Base-by-base conservation (phyloP, 2,113 vertebrate genomes). In the Syngnathus floridae region DNA sequence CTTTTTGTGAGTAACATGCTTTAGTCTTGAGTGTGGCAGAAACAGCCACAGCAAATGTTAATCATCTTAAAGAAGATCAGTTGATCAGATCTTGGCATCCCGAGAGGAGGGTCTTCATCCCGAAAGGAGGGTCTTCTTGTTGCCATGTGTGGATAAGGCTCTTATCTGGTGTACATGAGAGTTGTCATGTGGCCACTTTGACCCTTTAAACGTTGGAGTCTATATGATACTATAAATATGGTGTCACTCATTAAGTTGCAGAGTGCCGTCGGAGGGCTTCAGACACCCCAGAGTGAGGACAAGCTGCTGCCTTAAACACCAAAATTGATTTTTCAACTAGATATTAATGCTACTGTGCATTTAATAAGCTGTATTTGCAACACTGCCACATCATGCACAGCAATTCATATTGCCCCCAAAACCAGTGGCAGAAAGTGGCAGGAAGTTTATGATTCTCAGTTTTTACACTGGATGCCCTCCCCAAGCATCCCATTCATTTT, bases 51-150 rank as follows among this genome's bases (percentile, higher is more conserved):
- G 51, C 11, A 48, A 40, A 51, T 26, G 35, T 38, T 78, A 69
- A 78, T 69, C 2, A 76, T 71, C 48, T 73, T 78, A 73, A 64
- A 71, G 64, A 21, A 67, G 75, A 82, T 78, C 62, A 75, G 12
- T 36, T 66, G 67, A 48, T 75, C 71, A 75, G 63, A 65, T 37
- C 55, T 22, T 37, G 13, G 49, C 68, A 64, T 76, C 68, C 73
- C 73, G 64, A 6, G 45, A 60, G 48, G 38, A 26, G 61, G 74
- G 68, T 49, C 81, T 68, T 71, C 51, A 64, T 76, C 68, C 73
- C 73, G 64, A 6, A 38, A 60, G 48, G 38, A 26, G 61, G 74
- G 68, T 49, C 81, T 68, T 71, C 51, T 49, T 17, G 51, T 52
- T 49, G 4, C 21, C 55, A 14, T 16, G 54, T 40, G 19, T 41